Evolutionary conservation across 2,797 vertebrate genomes (phyloP).

Genomic region (Rhincodon typus): DNA sequence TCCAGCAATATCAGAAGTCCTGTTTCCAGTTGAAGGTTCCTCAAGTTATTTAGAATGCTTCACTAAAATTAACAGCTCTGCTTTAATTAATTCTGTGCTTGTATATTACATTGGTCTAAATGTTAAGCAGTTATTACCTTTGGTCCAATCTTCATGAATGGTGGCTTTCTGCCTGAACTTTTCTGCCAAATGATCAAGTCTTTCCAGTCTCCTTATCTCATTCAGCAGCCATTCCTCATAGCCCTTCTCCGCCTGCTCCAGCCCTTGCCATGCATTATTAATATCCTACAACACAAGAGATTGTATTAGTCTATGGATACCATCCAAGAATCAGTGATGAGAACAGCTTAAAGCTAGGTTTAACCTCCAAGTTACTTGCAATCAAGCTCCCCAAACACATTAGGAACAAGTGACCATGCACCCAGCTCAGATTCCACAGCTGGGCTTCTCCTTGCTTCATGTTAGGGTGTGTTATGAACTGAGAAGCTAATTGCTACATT

Average conservation of each 20-base stretch:
- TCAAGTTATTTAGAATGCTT: neutral
- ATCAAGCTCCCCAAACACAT: neutral
- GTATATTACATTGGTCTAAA: neutral
- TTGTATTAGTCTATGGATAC: neutral
- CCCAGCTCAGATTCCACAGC: neutral
- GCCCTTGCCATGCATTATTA: constrained; percentile 75
- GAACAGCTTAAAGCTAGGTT: neutral
- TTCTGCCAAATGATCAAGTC: constrained; percentile 84
- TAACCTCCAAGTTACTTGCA: neutral
- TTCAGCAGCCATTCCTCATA: constrained; percentile 91
- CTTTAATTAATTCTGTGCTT: neutral
- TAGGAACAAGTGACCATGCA: neutral
- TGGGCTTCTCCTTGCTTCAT: too few relatives aligned
- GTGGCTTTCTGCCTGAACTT: constrained; percentile 90
- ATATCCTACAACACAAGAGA: constrained; percentile 65
- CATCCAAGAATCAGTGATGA: neutral
- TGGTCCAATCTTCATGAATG: constrained; percentile 87
- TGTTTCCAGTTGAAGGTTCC: neutral
- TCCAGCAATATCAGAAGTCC: neutral
- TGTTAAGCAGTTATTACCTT: constrained; percentile 56
- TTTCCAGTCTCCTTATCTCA: constrained; percentile 82
- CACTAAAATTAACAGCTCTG: neutral
- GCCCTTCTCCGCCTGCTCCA: constrained; percentile 88
- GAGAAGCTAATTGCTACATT: neutral
- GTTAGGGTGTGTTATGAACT: neutral